Evolutionary conservation across 2,888 invertebrate species (phyloP).

Genomic region (Thymelicus sylvestris): DNA sequence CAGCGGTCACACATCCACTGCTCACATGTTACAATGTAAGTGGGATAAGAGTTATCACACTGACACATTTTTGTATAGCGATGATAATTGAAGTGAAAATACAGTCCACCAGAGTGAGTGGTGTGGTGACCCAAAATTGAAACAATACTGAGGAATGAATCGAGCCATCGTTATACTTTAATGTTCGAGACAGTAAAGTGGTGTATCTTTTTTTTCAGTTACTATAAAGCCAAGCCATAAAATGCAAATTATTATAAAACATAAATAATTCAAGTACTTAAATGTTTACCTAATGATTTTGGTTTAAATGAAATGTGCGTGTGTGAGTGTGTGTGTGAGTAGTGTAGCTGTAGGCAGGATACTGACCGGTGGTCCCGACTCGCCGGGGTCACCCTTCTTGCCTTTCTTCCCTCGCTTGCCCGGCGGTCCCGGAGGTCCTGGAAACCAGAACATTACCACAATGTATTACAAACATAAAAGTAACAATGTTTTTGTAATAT

Average conservation of each 20-base stretch:
- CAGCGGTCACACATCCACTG: not conserved
- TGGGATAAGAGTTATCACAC: too few species aligned
- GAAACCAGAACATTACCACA: constrained; percentile 50
- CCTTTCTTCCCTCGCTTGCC: constrained; percentile 96
- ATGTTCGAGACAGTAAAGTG: too few species aligned
- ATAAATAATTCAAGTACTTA: not conserved
- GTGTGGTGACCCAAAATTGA: too few species aligned
- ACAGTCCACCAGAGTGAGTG: not conserved
- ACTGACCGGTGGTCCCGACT: constrained; percentile 92
- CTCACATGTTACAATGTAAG: too few species aligned
- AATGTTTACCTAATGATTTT: too few species aligned
- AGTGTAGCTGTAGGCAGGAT: constrained; percentile 11
- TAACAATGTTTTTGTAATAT: too few species aligned
- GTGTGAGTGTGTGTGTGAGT: too few species aligned
- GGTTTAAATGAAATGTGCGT: too few species aligned
- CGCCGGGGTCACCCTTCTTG: constrained; percentile 94
- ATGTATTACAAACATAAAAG: not conserved
- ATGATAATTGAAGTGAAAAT: not conserved
- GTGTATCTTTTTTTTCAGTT: too few species aligned
- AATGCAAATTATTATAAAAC: constrained; percentile 11
- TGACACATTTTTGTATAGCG: not conserved
- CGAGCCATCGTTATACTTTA: too few species aligned
- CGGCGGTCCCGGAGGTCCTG: constrained; percentile 93
- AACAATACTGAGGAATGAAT: too few species aligned
- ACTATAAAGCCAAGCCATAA: not conserved